Evolutionary conservation across 2,888 invertebrate genomes (phyloP).

Genomic region (Phyllotreta cruciferae): DNA sequence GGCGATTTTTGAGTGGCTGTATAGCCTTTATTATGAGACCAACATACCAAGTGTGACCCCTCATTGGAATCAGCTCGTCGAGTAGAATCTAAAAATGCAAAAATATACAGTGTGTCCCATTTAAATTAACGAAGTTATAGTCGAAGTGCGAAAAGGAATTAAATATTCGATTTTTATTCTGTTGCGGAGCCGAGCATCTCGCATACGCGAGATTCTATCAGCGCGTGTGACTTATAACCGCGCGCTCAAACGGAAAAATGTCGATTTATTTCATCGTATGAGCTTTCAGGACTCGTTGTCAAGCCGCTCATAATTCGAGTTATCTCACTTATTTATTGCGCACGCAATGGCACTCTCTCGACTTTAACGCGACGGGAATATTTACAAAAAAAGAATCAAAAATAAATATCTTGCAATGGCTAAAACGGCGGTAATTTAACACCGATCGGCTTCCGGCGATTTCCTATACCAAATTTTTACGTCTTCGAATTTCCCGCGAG

Average conservation of each 20-base stretch:
- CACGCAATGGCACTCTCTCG: conserved; percentile 45
- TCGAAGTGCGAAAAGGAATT: neutral
- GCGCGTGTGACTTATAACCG: conserved; percentile 46
- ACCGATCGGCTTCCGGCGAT: conserved; percentile 47
- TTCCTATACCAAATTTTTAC: too few relatives aligned
- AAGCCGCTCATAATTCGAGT: conserved; percentile 57
- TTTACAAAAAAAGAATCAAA: conserved; percentile 22
- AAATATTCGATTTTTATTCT: neutral
- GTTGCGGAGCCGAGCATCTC: too few relatives aligned
- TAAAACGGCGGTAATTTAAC: conserved; percentile 43
- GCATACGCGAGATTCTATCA: conserved; percentile 48
- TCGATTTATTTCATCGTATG: conserved; percentile 57
- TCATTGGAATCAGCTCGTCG: too few relatives aligned
- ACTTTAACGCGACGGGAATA: conserved; percentile 14
- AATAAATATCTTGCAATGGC: conserved; percentile 32
- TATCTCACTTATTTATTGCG: conserved; percentile 55
- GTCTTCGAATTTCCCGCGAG: too few relatives aligned
- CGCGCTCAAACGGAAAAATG: conserved; percentile 42
- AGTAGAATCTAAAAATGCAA: too few relatives aligned
- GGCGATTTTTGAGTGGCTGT: too few relatives aligned
- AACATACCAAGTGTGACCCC: too few relatives aligned
- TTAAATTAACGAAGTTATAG: too few relatives aligned
- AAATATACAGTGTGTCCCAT: too few relatives aligned
- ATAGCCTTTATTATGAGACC: too few relatives aligned
- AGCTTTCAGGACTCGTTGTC: conserved; percentile 52